These are phyloP conservation scores for Caenorhabditis doughertyi DNA, from an alignment of 2,888 invertebrate genomes.

Conservation along the genomic window DNA sequence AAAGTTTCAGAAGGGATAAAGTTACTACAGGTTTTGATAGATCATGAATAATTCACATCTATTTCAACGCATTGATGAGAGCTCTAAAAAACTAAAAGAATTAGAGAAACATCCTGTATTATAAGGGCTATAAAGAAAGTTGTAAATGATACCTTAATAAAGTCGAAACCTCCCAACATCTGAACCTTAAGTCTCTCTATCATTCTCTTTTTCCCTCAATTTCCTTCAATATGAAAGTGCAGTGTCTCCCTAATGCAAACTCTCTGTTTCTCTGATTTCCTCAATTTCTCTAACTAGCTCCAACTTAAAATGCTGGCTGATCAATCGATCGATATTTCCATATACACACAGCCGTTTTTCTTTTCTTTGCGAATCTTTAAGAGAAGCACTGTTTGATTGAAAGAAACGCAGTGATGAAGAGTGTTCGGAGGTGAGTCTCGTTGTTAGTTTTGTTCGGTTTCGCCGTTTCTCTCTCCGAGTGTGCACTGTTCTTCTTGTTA, in stretches of 20 bases:
- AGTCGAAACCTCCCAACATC: too few relatives aligned
- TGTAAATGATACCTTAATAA: too few relatives aligned
- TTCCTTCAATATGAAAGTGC: conserved; percentile 33
- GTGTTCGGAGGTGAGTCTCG: conserved; percentile 13
- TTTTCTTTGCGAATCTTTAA: conserved; percentile 7
- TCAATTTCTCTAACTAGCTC: conserved; percentile 44
- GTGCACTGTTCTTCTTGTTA: conserved; percentile 12
- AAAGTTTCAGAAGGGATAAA: too few relatives aligned
- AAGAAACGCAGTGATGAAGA: conserved; percentile 19
- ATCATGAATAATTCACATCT: too few relatives aligned
- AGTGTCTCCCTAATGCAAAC: conserved; percentile 23
- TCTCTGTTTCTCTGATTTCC: conserved; percentile 31
- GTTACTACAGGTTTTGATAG: too few relatives aligned
- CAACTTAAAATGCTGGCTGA: conserved; percentile 34
- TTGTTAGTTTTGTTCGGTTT: conserved; percentile 42
- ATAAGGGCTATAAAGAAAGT: too few relatives aligned
- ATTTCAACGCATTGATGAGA: too few relatives aligned
- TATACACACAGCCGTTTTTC: conserved; percentile 30
- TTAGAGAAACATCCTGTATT: too few relatives aligned
- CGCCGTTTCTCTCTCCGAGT: background rate
- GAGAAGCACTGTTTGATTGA: background rate
- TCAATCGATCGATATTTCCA: conserved; percentile 28
- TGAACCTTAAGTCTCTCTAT: background rate
- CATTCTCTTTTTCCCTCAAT: background rate
- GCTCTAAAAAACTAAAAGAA: too few relatives aligned